Conservation (phyloP, 35 echinoderm and acorn worm species). For the Apostichopus californicus region DNA sequence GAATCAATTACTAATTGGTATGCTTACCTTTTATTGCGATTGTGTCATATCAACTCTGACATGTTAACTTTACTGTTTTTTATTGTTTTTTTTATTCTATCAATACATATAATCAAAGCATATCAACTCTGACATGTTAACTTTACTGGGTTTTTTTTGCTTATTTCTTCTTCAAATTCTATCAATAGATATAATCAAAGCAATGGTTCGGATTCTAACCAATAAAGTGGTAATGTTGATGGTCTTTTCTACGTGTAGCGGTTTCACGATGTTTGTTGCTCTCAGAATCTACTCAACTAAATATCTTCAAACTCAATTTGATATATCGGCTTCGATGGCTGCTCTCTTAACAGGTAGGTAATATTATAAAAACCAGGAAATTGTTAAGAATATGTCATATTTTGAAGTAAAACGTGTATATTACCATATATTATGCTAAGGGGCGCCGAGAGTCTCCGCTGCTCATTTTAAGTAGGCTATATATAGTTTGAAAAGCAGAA, state of each 20-base stretch:
- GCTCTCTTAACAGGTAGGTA: slow-evolving; percentile 8
- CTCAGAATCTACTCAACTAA: slow-evolving; percentile 21
- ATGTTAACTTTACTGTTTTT: too few species aligned
- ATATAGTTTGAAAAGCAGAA: too few species aligned
- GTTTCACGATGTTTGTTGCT: slow-evolving; percentile 14
- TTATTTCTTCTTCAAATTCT: too few species aligned
- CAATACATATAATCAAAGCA: background rate
- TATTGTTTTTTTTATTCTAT: too few species aligned
- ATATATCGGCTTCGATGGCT: background rate
- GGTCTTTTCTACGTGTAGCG: slow-evolving; percentile 6
- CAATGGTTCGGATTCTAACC: background rate
- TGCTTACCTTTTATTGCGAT: too few species aligned
- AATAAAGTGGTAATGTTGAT: slow-evolving; percentile 1
- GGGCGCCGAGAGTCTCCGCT: too few species aligned
- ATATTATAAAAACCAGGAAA: background rate
- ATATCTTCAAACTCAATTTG: slow-evolving; percentile 15
- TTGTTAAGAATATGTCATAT: background rate
- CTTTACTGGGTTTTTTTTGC: too few species aligned
- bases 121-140: too few species aligned
- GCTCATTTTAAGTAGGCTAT: too few species aligned
- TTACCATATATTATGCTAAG: too few species aligned
- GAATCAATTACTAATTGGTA: too few species aligned
- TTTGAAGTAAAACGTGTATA: background rate
- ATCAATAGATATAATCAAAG: background rate
- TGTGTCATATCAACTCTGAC: too few species aligned